Conservation (phyloP, 2,797 vertebrate species). For the Syngnathus rostellatus region DNA sequence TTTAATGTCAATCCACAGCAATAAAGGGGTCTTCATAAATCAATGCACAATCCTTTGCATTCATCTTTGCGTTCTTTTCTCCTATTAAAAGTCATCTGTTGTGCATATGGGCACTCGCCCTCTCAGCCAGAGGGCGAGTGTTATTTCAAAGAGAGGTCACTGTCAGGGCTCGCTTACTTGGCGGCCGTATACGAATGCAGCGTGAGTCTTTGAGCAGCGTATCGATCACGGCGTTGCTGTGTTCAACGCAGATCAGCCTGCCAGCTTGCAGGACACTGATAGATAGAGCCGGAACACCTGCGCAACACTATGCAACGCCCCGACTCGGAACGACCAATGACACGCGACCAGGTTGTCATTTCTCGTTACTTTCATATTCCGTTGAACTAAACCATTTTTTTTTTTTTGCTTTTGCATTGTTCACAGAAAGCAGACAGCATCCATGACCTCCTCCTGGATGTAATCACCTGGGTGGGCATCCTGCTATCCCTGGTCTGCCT, state of each 20-base stretch:
- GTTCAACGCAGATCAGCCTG: slow-evolving; percentile 58
- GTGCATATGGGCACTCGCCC: slow-evolving; percentile 20
- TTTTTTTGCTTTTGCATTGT: slow-evolving; percentile 35
- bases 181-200: slow-evolving; percentile 48
- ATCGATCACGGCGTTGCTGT: slow-evolving; percentile 61
- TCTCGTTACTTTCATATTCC: slow-evolving; percentile 8
- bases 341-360: slow-evolving; percentile 39
- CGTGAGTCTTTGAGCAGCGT: slow-evolving; percentile 54
- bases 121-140: slow-evolving; percentile 39
- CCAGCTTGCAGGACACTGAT: slow-evolving; percentile 61
- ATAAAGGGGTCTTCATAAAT: neutral
- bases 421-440: slow-evolving; percentile 83
- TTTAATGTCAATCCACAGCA: neutral
- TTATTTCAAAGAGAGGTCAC: slow-evolving; percentile 52
- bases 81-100: slow-evolving; percentile 23
- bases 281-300: slow-evolving; percentile 63
- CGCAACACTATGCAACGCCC: slow-evolving; percentile 43
- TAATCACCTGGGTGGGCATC: slow-evolving; percentile 98
- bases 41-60: neutral
- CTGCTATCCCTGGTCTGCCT: slow-evolving; percentile 93
- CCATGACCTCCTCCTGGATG: slow-evolving; percentile 89
- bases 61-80: neutral
- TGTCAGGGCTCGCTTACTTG: slow-evolving; percentile 45
- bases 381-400: too few species aligned
- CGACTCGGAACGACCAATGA: slow-evolving; percentile 51